phyloP scores from a whole-genome alignment of 2,888 invertebrate species.

The Tupiocoris notatus region DNA sequence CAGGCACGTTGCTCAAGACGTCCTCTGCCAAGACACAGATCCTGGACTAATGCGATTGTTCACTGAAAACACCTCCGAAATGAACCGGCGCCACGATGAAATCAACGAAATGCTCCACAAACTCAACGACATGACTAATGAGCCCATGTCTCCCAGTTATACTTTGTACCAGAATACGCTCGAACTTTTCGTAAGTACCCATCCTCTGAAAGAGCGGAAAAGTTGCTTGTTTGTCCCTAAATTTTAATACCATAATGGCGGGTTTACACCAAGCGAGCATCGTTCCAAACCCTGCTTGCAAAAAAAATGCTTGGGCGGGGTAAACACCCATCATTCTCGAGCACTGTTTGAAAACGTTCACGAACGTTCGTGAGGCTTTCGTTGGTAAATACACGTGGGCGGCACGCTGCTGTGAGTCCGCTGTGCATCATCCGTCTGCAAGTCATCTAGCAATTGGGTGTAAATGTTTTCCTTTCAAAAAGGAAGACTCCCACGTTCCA shows the following conservation, averaged over 20 bases:
- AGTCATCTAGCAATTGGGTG: not conserved
- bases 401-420: too few relatives aligned
- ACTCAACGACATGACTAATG: conserved; percentile 5
- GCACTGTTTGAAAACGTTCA: too few relatives aligned
- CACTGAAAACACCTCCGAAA: conserved; percentile 14
- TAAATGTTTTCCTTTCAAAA: not conserved
- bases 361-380: too few relatives aligned
- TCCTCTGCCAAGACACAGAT: conserved; percentile 40
- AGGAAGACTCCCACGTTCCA: not conserved
- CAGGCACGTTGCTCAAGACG: conserved; percentile 37
- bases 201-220: too few relatives aligned
- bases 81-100: conserved; percentile 21
- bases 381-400: too few relatives aligned
- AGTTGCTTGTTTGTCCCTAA: too few relatives aligned
- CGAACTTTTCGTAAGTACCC: conserved; percentile 25
- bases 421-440: not conserved
- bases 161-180: conserved; percentile 36
- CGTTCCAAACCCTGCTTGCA: too few relatives aligned
- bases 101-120: conserved; percentile 20
- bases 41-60: conserved; percentile 20
- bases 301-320: too few relatives aligned
- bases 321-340: too few relatives aligned
- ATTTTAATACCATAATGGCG: too few relatives aligned
- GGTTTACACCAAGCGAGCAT: too few relatives aligned
- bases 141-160: conserved; percentile 19